Conservation (phyloP, 2,113 vertebrate genomes). For the Calonectris borealis region DNA sequence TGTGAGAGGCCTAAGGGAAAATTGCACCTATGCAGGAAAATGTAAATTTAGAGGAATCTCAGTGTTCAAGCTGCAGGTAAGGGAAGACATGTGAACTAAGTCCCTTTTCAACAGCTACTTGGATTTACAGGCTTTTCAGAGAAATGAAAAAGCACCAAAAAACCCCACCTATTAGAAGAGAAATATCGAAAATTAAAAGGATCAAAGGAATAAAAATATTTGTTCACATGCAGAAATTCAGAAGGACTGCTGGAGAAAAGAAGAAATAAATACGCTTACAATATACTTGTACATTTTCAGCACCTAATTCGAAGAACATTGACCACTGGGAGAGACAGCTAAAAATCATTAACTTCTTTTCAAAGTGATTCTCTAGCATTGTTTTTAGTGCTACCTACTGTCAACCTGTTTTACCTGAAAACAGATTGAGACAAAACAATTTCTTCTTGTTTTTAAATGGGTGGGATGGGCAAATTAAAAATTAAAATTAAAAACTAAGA, state of each 20-base stretch:
- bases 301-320: not conserved
- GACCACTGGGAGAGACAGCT: not conserved
- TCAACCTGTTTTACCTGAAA: not conserved
- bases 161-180: slow-evolving; percentile 76
- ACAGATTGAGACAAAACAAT: not conserved
- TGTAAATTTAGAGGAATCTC: not conserved
- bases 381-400: not conserved
- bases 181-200: slow-evolving; percentile 73
- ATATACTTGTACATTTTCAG: not conserved
- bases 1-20: not conserved
- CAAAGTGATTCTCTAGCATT: not conserved
- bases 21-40: not conserved
- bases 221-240: slow-evolving; percentile 68
- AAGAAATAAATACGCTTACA: not conserved
- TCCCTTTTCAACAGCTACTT: not conserved
- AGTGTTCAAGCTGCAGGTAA: not conserved
- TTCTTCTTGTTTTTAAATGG: not conserved
- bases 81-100: not conserved
- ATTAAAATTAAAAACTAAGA: not conserved
- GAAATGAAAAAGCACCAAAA: not conserved
- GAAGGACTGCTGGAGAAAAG: slow-evolving; percentile 69
- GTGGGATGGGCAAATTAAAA: not conserved
- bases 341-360: not conserved
- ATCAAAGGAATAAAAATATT: slow-evolving; percentile 54
- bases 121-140: not conserved